phyloP scores from a whole-genome alignment of 1,140 invertebrate species.

The Hormaphis cornu region DNA sequence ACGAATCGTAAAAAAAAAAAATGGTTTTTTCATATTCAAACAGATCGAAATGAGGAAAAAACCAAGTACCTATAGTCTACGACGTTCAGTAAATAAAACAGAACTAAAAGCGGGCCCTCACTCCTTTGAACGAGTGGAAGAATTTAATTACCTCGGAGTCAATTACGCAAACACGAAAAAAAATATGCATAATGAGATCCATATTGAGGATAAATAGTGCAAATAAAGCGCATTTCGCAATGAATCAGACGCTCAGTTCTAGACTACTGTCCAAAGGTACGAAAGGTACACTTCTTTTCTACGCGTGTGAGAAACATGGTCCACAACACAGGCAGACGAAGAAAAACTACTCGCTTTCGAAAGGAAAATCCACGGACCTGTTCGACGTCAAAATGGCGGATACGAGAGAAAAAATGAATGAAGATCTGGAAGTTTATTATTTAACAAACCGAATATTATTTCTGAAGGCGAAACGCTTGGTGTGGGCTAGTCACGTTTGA shows the following conservation, averaged over 20 bases:
- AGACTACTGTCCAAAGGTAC: neutral
- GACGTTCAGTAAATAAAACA: neutral
- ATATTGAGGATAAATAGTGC: neutral
- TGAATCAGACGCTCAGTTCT: neutral
- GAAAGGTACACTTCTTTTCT: neutral
- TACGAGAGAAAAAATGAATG: no score
- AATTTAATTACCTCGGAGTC: no score
- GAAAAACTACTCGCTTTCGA: no score
- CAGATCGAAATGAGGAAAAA: neutral
- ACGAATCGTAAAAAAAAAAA: no score
- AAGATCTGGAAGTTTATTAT: no score
- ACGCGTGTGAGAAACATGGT: no score
- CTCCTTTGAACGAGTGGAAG: neutral
- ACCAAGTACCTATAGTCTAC: neutral
- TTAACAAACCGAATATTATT: no score
- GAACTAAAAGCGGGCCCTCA: neutral
- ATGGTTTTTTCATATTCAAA: no score
- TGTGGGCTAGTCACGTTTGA: no score
- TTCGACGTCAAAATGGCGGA: neutral
- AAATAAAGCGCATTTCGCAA: neutral
- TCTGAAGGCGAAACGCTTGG: no score
- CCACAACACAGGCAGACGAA: no score
- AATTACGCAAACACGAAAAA: neutral
- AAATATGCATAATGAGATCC: neutral
- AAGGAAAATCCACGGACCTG: neutral